Base-by-base conservation (phyloP, 2,888 invertebrate species). In the Ectemnius lituratus region DNA sequence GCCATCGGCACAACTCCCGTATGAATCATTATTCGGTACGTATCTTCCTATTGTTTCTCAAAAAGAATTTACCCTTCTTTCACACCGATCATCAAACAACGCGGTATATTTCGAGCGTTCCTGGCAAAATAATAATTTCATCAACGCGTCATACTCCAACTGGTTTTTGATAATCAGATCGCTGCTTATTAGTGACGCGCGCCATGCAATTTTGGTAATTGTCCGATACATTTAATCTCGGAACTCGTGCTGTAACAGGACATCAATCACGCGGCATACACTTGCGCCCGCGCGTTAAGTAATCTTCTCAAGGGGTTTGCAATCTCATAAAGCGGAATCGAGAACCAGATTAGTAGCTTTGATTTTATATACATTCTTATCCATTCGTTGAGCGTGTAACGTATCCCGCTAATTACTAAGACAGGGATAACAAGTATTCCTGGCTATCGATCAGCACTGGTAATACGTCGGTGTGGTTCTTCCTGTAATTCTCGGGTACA, bases 21-120 rank as follows among this genome's bases (percentile, higher is more conserved):
- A 86, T 90, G 81, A 88, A 89, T 84, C 90, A 88, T 73, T 90
- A 90, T 78, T 83, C 88, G 85, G 90, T 90, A 83, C 49, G 82
- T 80, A 56, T 47, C 60, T n/a, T 47, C 23, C 56, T 23, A 23
- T 23, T 60, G 49, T 57, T 14, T 59, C 37, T 37, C 11, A 37
- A 11, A 11, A 6, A 2, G 37, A 37, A 37, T 37, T 23, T 23
- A 2, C 2, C 23, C 23, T 23, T 23, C 4, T 14, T 52, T 52
- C 52, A 13, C 11, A 4, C 23, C 23, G 23, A 23, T 23, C 2
- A 23, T 2, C 23, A 23, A 23, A 23, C 2, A 0, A 23, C 23
- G 3, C 23, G 23, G 3, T 2, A 23, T 23, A 23, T 23, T 23
- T 23, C 23, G 23, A 23, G 52, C 16, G 52, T 16, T 2, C 16